Evolutionary conservation across 2,888 invertebrate species (phyloP).

Genomic region (Philopedon plagiatum): DNA sequence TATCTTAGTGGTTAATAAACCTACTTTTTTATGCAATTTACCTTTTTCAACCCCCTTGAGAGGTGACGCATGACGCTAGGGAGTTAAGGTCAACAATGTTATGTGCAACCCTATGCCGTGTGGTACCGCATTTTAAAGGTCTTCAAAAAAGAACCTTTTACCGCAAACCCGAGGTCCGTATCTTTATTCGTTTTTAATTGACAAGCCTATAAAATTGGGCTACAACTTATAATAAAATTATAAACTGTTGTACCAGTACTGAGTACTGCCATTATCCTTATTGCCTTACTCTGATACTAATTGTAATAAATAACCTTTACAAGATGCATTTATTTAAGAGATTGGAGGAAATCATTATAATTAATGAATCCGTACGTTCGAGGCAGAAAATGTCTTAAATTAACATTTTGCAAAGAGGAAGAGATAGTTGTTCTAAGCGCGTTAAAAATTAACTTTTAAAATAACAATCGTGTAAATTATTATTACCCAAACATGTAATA

Average conservation of each 20-base stretch:
- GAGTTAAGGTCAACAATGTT: no score
- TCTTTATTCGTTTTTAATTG: no score
- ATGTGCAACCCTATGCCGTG: no score
- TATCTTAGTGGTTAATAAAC: no score
- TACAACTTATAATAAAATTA: no score
- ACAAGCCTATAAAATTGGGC: no score
- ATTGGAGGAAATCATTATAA: slow-evolving; percentile 21
- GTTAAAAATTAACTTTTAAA: background rate
- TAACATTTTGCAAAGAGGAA: slow-evolving; percentile 8
- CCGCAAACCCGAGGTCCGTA: no score
- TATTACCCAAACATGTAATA: background rate
- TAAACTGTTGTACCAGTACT: background rate
- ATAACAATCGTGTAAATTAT: background rate
- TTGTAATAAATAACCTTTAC: slow-evolving; percentile 20
- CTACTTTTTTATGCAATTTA: no score
- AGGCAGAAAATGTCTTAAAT: background rate
- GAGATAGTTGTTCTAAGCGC: slow-evolving; percentile 19
- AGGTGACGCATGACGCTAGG: no score
- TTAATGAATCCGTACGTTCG: slow-evolving; percentile 6
- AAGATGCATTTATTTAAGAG: slow-evolving; percentile 11
- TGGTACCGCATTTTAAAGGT: no score
- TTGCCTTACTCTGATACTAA: slow-evolving; percentile 2
- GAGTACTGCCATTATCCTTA: background rate
- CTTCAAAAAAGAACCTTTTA: no score
- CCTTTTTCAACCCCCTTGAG: no score